These are phyloP conservation scores for Nasonia longicornis DNA, from an alignment of 1,140 invertebrate genomes.

Conservation along the genomic window DNA sequence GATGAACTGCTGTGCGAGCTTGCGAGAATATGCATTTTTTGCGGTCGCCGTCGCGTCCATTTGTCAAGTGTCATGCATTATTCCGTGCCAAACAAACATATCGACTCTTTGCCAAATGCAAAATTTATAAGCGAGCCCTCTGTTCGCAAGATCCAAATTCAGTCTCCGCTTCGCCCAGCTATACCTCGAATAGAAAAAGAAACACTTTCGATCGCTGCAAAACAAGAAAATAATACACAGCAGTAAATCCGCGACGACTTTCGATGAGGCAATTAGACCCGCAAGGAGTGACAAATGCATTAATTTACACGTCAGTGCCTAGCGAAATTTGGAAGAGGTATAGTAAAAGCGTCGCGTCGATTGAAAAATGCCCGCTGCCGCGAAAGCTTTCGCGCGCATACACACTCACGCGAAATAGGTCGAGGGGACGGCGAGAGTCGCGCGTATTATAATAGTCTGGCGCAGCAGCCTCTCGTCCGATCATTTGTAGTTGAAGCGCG, in stretches of 20 bases:
- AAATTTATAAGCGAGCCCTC: too few species aligned
- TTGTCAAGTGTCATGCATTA: background rate
- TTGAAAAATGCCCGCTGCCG: slow-evolving; percentile 15
- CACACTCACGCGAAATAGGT: background rate
- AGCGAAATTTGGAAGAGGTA: background rate
- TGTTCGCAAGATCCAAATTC: too few species aligned
- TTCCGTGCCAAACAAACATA: background rate
- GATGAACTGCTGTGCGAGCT: too few species aligned
- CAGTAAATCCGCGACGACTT: background rate
- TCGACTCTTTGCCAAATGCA: background rate
- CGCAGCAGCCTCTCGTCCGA: slow-evolving; percentile 50
- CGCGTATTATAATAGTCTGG: slow-evolving; percentile 55
- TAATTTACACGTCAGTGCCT: slow-evolving; percentile 14
- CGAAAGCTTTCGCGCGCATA: background rate
- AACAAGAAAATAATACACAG: background rate
- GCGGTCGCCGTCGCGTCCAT: too few species aligned
- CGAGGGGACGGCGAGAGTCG: slow-evolving; percentile 50
- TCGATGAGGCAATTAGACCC: slow-evolving; percentile 6
- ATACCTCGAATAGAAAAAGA: too few species aligned
- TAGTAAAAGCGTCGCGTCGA: background rate
- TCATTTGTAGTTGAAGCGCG: slow-evolving; percentile 62
- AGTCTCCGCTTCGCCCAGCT: too few species aligned
- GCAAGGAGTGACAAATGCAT: background rate
- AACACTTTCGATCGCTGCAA: background rate
- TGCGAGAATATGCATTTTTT: too few species aligned